Percentiles rank a stretch among this genome's conserved stretches.
phyloP scores from a whole-genome alignment of 1,140 invertebrate genomes.

The Drosophila novamexicana region DNA sequence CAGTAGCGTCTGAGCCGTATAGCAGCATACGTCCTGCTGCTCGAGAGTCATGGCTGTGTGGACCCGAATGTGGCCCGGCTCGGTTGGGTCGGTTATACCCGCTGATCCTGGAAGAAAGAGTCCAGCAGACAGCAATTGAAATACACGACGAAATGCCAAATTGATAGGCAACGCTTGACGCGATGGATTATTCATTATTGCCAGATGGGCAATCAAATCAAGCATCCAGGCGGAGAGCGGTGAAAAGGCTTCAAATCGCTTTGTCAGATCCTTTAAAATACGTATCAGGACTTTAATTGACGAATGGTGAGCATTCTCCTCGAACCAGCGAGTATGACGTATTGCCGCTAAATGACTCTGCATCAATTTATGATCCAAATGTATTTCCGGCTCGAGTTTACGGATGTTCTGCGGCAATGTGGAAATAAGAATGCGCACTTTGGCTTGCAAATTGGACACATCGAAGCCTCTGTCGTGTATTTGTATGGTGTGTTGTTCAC shows the following conservation, averaged over 20 bases:
- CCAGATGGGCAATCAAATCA: conserved; percentile 97
- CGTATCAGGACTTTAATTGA: conserved; percentile 97
- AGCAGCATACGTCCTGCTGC: conserved; percentile 96
- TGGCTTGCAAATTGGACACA: conserved; percentile 91
- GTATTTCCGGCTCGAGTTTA: conserved; percentile 96
- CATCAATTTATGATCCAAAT: conserved; percentile 94
- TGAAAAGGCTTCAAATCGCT: conserved; percentile 94
- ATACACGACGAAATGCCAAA: conserved; percentile 92
- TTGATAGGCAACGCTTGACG: conserved; percentile 96
- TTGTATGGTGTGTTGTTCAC: conserved; percentile 87
- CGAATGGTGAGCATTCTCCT: conserved; percentile 98
- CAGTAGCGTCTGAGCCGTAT: conserved; percentile 94
- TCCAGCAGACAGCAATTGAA: conserved; percentile 96
- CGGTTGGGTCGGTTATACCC: conserved; percentile 97
- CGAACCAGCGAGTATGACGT: conserved; percentile 98
- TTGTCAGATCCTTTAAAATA: conserved; percentile 94
- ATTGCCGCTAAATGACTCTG: conserved; percentile 96
- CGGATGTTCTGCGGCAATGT: conserved; percentile 96
- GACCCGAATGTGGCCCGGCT: conserved; percentile 94
- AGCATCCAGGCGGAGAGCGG: conserved; percentile 98
- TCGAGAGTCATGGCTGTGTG: conserved; percentile 96
- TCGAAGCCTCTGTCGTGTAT: conserved; percentile 93
- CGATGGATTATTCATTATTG: conserved; percentile 98
- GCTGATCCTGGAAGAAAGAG: conserved; percentile 97
- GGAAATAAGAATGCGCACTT: conserved; percentile 95